Percentiles rank a stretch among this genome's conserved stretches.
phyloP scores from a whole-genome alignment of 2,113 vertebrate species.

The Nothocercus nigrocapillus region DNA sequence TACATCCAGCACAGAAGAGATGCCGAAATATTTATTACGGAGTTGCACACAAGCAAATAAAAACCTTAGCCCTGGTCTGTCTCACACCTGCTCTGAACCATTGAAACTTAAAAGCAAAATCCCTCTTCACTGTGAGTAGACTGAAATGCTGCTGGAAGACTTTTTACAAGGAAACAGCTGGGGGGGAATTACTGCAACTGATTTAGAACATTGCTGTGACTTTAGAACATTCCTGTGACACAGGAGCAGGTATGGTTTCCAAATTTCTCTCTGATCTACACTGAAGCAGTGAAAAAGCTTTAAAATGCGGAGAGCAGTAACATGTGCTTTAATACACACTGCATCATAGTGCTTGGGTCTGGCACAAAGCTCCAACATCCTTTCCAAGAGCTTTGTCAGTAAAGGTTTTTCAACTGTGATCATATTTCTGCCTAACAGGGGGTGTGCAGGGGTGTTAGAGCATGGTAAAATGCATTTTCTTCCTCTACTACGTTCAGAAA shows the following conservation, averaged over 20 bases:
- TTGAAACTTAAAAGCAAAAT: neutral
- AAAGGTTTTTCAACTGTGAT: neutral
- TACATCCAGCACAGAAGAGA: neutral
- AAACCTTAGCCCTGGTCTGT: neutral
- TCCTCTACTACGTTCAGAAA: neutral
- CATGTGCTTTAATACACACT: neutral
- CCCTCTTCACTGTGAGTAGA: fast-evolving
- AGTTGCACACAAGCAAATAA: neutral
- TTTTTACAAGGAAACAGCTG: neutral
- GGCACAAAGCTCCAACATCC: neutral
- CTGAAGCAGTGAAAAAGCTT: neutral
- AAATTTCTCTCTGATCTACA: neutral
- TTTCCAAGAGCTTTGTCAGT: neutral
- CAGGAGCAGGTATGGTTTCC: neutral
- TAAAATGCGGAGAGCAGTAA: neutral
- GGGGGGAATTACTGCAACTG: neutral
- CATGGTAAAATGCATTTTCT: neutral
- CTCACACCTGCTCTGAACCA: neutral
- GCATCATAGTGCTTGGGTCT: neutral
- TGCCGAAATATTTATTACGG: neutral
- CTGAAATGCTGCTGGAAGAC: neutral
- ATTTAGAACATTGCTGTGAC: neutral
- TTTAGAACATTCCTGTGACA: neutral
- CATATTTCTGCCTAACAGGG: neutral
- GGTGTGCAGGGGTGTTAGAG: no score